Percentiles rank a stretch among this genome's conserved stretches.
phyloP scores from a whole-genome alignment of 2,888 invertebrate genomes.

The Zhuqinia jingwanae region DNA sequence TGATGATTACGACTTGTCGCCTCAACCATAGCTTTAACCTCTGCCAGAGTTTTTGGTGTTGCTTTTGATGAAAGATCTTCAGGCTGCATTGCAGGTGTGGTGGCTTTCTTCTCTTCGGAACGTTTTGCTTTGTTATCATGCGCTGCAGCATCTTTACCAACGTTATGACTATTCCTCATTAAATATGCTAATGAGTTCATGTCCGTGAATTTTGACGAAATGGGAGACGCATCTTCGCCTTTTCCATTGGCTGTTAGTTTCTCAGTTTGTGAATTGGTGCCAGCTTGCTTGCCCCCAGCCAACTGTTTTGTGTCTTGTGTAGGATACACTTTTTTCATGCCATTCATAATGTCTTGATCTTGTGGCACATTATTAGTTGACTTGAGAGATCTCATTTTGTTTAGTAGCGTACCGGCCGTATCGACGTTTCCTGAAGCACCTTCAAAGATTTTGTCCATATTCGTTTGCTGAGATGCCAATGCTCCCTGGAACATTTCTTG shows the following conservation, averaged over 20 bases:
- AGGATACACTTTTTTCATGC: conserved; percentile 57
- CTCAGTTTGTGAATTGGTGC: not conserved
- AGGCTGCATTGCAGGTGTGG: not conserved
- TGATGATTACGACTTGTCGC: not conserved
- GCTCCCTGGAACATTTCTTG: conserved; percentile 68
- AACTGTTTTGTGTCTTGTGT: conserved; percentile 31
- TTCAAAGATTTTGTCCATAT: conserved; percentile 38
- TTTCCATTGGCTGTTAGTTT: conserved; percentile 9
- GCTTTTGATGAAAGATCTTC: not conserved
- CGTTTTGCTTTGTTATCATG: conserved; percentile 5
- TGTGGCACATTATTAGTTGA: not conserved
- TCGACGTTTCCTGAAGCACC: conserved; percentile 20
- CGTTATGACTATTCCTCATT: conserved; percentile 42
- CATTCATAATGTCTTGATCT: conserved; percentile 23
- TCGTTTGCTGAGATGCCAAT: conserved; percentile 34
- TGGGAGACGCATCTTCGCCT: conserved; percentile 35
- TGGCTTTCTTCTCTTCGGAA: not conserved
- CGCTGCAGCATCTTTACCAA: conserved; percentile 20
- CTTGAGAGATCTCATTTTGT: conserved; percentile 54
- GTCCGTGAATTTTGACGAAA: conserved; percentile 33
- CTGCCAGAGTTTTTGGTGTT: conserved; percentile 43
- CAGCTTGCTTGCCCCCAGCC: not conserved
- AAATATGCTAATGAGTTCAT: conserved; percentile 53
- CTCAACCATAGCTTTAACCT: conserved; percentile 55
- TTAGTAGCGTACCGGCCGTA: conserved; percentile 24